Percentiles rank a stretch among this genome's conserved stretches.
These are phyloP conservation scores for Pantherophis vulpinus DNA, from an alignment of 2,797 vertebrate genomes.

Conservation along the genomic window DNA sequence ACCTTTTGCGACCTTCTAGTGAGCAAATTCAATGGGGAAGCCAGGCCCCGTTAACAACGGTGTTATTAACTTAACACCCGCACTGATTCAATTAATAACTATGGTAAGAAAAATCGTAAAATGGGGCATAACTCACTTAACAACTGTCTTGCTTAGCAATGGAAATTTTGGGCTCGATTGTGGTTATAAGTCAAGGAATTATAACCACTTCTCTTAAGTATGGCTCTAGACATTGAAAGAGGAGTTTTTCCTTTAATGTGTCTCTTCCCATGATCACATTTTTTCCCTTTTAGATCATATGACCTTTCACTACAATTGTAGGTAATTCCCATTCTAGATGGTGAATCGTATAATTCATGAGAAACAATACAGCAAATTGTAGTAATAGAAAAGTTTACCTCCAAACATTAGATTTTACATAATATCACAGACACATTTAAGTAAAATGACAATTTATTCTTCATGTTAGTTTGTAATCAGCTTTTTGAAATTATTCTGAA, in stretches of 20 bases:
- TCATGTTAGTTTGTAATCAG: background rate
- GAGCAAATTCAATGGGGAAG: background rate
- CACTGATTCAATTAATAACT: background rate
- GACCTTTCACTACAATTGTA: background rate
- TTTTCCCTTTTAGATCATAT: background rate
- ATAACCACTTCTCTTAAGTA: background rate
- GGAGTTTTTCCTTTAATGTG: background rate
- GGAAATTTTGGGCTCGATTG: background rate
- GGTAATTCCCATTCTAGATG: background rate
- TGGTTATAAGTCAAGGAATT: background rate
- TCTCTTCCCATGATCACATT: background rate
- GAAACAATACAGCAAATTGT: background rate
- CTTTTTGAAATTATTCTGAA: background rate
- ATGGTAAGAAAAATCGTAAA: background rate
- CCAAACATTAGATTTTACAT: background rate
- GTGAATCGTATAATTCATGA: background rate
- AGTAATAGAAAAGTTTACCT: background rate
- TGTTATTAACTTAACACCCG: background rate
- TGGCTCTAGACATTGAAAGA: background rate
- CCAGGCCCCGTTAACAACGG: background rate
- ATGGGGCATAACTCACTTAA: background rate
- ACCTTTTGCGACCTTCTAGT: background rate
- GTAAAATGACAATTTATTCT: background rate
- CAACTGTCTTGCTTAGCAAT: background rate
- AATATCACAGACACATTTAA: background rate